These are phyloP conservation scores for Antechinus stuartii DNA, from an alignment of 2,113 vertebrate species.

Conservation along the genomic window DNA sequence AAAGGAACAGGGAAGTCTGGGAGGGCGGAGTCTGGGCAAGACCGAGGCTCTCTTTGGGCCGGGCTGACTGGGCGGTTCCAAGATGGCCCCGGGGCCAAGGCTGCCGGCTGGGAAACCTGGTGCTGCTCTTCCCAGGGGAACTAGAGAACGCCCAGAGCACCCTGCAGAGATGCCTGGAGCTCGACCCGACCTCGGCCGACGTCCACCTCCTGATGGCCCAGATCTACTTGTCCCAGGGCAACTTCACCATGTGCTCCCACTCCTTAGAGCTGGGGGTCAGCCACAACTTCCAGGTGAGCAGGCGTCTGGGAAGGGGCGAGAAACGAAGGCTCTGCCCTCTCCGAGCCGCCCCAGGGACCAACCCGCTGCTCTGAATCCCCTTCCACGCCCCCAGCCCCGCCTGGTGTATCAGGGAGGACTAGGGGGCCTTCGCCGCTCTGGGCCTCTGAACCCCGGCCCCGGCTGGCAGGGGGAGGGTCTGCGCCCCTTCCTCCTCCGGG, in stretches of 20 bases:
- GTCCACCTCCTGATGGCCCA: slow-evolving; percentile 86
- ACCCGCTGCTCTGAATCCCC: not conserved
- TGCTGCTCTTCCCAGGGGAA: slow-evolving; percentile 78
- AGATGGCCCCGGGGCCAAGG: not conserved
- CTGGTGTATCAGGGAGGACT: not conserved
- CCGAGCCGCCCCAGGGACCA: not conserved
- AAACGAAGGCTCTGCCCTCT: not conserved
- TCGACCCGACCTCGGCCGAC: slow-evolving; percentile 79
- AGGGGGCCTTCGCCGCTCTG: not conserved
- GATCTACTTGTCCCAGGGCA: slow-evolving; percentile 80
- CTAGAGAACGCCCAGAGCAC: slow-evolving; percentile 80
- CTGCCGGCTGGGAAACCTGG: not conserved
- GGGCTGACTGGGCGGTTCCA: not conserved
- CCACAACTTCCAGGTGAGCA: slow-evolving; percentile 86
- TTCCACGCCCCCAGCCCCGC: not conserved
- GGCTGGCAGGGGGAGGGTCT: too few relatives aligned
- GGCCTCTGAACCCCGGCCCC: too few relatives aligned
- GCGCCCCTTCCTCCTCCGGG: too few relatives aligned
- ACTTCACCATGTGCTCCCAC: slow-evolving; percentile 82
- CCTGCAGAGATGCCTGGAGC: slow-evolving; percentile 83
- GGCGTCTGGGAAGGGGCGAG: not conserved
- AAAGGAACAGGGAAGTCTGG: not conserved
- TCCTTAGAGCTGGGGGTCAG: slow-evolving; percentile 85
- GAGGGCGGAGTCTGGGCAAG: too few relatives aligned
- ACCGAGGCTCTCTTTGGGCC: not conserved